Base-by-base conservation (phyloP, 2,888 invertebrate genomes). In the Drosophila pseudotakahashii region DNA sequence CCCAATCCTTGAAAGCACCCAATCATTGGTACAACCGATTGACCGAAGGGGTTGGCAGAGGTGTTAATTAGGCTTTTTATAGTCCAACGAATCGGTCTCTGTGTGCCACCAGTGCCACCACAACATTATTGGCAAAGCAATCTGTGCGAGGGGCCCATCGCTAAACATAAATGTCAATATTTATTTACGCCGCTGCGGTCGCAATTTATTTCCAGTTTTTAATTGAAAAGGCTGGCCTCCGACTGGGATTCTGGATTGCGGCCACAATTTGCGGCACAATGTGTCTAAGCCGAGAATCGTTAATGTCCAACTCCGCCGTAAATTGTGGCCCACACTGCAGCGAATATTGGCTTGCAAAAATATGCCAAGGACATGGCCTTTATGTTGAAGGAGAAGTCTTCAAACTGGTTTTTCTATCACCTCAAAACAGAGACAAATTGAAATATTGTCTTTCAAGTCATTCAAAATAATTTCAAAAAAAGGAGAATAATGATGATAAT, bases 131-230 rank as follows among this genome's bases (percentile, higher is more conserved):
- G 60, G 30, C 55, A 47, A 60, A 52, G 57, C 59, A 55, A 57
- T 50, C 57, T 44, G 34, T 44, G 34, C 50, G 50, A 45, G 41
- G 51, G 53, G 36, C 45, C 45, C 26, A 23, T 44, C 44, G 82
- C 67, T 73, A 83, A 85, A 72, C 75, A 78, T 83, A 79, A 88
- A 86, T 70, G 81, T 78, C 87, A 88, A 86, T 79, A 84, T 79
- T 78, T 70, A 70, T 74, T 83, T 76, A 83, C 77, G 71, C 61
- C 54, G 50, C 51, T 63, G 73, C 47, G 74, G 67, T 59, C 41
- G 73, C 66, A 74, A 73, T 68, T 77, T 75, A 71, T 74, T 62
- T 61, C 59, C 58, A 69, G 62, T 59, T 69, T 63, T 71, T 75
- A 75, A 75, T 75, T 75, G 76, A 72, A 75, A 66, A 71, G 64